Conservation (phyloP, 2,113 vertebrate genomes). For the Ochotona princeps region DNA sequence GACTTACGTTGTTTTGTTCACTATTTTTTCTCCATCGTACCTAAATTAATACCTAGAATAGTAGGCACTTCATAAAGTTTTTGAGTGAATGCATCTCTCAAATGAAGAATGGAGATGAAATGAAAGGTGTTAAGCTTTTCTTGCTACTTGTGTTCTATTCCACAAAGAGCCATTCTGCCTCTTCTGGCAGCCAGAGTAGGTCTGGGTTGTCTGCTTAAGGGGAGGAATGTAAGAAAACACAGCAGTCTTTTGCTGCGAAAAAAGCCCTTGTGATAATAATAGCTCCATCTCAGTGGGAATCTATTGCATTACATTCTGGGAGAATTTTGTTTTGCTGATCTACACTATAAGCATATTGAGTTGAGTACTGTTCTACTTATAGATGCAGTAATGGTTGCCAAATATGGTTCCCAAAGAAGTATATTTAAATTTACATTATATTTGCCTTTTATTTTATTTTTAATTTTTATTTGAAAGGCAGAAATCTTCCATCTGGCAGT, state of each 20-base stretch:
- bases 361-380: conserved; percentile 11
- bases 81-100: not conserved
- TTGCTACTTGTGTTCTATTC: not conserved
- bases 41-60: conserved; percentile 7
- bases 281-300: not conserved
- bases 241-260: not conserved
- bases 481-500: too few species aligned
- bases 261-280: not conserved
- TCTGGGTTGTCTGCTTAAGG: not conserved
- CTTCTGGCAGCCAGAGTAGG: not conserved
- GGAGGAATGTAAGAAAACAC: not conserved
- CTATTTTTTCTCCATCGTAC: not conserved
- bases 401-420: not conserved
- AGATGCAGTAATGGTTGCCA: not conserved
- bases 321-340: conserved; percentile 18
- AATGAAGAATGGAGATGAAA: conserved; percentile 1
- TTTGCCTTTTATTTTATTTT: conserved; percentile 9
- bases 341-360: not conserved
- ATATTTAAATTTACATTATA: conserved; percentile 1
- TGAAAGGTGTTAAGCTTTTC: not conserved
- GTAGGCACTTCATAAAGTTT: not conserved
- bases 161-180: not conserved
- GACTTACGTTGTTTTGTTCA: conserved; percentile 19
- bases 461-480: not conserved
- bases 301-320: not conserved